These are phyloP conservation scores for Morinoia aosen DNA, from an alignment of 2,888 invertebrate genomes.

Conservation along the genomic window DNA sequence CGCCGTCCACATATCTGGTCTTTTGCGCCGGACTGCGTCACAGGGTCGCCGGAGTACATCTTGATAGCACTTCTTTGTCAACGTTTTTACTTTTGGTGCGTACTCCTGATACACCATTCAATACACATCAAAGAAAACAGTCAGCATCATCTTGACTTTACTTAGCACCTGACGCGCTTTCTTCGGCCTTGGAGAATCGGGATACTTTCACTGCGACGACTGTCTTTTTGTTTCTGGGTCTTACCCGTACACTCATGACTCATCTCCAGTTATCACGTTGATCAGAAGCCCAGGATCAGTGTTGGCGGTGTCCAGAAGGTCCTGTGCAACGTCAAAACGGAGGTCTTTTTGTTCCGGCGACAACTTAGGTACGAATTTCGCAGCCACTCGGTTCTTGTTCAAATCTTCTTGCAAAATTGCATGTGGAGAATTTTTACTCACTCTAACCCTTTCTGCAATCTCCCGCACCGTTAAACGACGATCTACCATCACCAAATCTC, in stretches of 20 bases:
- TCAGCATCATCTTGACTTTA: constrained; percentile 63
- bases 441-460: background rate
- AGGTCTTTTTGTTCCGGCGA: no score
- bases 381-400: background rate
- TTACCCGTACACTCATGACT: constrained; percentile 64
- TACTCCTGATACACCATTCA: constrained; percentile 54
- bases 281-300: no score
- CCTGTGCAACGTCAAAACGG: no score
- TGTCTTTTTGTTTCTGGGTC: no score
- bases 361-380: no score
- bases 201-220: constrained; percentile 64
- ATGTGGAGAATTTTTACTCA: constrained; percentile 18
- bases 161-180: constrained; percentile 68
- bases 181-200: constrained; percentile 68
- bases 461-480: background rate
- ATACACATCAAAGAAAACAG: constrained; percentile 64
- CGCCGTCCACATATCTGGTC: constrained; percentile 56
- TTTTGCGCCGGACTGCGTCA: constrained; percentile 62
- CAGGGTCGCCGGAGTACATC: constrained; percentile 60
- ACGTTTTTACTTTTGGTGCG: constrained; percentile 48
- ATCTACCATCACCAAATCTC: constrained; percentile 31
- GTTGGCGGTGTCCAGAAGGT: no score
- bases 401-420: constrained; percentile 25
- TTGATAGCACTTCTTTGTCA: constrained; percentile 59
- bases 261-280: no score